Evolutionary conservation across 1,140 invertebrate species (phyloP).

Genomic region (Apis dorsata): DNA sequence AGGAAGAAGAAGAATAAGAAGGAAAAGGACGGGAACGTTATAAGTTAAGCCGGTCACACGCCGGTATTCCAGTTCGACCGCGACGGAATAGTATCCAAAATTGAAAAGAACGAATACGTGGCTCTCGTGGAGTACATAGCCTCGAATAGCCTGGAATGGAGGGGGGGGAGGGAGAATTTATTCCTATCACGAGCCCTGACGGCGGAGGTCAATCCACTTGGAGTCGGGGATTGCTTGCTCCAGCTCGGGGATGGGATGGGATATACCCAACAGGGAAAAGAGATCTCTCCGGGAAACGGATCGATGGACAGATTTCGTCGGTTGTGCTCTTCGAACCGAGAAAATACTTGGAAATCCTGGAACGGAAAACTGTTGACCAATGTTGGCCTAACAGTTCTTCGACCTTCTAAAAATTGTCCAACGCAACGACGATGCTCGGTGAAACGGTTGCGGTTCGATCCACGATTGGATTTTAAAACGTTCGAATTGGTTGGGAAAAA

Average conservation of each 20-base stretch:
- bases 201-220: slow-evolving; percentile 50
- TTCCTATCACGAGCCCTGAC: slow-evolving; percentile 56
- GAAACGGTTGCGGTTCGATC: not conserved
- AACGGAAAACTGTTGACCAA: slow-evolving; percentile 4
- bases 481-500: not conserved
- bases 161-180: slow-evolving; percentile 37
- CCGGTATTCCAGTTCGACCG: not conserved
- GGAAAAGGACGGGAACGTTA: not conserved
- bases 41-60: slow-evolving; percentile 3
- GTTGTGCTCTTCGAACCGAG: slow-evolving; percentile 22
- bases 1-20: too few relatives aligned
- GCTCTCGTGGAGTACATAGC: not conserved
- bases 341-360: slow-evolving; percentile 3
- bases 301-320: slow-evolving; percentile 38
- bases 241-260: slow-evolving; percentile 45
- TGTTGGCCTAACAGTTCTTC: slow-evolving; percentile 19
- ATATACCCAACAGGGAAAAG: not conserved
- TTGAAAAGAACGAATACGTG: slow-evolving; percentile 18
- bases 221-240: slow-evolving; percentile 41
- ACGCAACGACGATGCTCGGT: not conserved
- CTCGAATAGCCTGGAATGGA: not conserved
- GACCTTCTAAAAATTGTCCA: slow-evolving; percentile 14
- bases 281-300: slow-evolving; percentile 28
- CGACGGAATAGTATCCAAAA: not conserved
- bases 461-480: not conserved